Base-by-base conservation (phyloP, 2,888 invertebrate genomes). In the Trissonchulus sp. region DNA sequence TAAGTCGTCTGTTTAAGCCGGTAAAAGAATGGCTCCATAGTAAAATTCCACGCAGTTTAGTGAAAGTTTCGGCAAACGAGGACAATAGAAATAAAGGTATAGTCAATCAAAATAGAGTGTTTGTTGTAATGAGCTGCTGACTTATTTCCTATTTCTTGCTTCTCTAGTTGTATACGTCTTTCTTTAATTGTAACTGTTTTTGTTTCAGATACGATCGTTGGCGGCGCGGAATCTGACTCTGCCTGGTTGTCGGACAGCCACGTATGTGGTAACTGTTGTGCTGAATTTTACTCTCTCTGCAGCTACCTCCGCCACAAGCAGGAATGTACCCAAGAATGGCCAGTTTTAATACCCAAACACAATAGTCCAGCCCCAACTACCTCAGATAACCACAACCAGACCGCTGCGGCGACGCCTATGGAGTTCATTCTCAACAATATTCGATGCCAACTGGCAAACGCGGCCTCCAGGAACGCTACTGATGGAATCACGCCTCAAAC, bases 181-280 rank as follows among this genome's bases (percentile, higher is more conserved):
- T n/a, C n/a, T n/a, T n/a, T n/a, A 48, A 48, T 48, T 48, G 8
- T 48, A 23, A 15, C 23, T 48, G 8, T 48, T 8, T 48, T 48
- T 48, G 23, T 48, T 48, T 48, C 23, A 48, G 48, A 48, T 23
- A 48, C 48, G 23, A 48, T 48, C 8, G 48, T 48, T 48, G 48
- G 48, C 48, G 48, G 48, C 8, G 8, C 48, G 48, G 48, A 48
- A 23, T 48, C 48, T 15, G 48, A 48, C 23, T 15, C 8, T 48
- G 8, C 48, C 8, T 48, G 48, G 48, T 30, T 48, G 23, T 48
- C 48, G 48, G 84, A 85, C 78, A 82, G 82, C 28, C 84, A 84
- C 77, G 82, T 84, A 8, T 85, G 85, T 77, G 84, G 83, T 18
- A 83, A 83, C 77, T 85, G 85, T 76, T 81, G 82, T 23, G 81